Evolutionary conservation across 2,113 vertebrate genomes (phyloP).

Genomic region (Cyanoramphus novaezelandiae): DNA sequence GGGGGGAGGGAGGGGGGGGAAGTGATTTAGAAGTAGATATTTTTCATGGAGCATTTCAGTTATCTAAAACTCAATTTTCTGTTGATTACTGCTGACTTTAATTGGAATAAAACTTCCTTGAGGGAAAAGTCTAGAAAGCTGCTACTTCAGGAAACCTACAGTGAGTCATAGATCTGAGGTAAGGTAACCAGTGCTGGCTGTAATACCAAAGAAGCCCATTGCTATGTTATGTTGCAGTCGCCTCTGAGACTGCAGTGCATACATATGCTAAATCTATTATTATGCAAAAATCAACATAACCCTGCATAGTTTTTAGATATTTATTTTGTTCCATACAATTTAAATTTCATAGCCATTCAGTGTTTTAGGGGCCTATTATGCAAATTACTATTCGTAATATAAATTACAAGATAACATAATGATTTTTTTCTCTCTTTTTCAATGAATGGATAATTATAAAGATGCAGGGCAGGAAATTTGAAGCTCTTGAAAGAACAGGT

Average conservation of each 20-base stretch:
- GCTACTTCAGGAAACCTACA: neutral
- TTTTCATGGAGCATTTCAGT: neutral
- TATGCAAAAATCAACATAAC: neutral
- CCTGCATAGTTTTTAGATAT: neutral
- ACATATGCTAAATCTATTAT: neutral
- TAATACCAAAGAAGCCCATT: neutral
- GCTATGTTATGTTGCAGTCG: neutral
- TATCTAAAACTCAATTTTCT: neutral
- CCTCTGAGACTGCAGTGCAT: neutral
- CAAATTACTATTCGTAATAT: neutral
- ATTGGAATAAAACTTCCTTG: neutral
- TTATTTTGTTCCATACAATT: neutral
- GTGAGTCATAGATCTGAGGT: neutral
- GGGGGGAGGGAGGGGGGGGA: too few species aligned
- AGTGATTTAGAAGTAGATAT: neutral
- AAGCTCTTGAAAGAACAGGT: neutral
- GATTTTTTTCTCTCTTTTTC: neutral
- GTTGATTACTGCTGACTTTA: neutral
- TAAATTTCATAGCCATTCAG: neutral
- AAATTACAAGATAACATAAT: neutral
- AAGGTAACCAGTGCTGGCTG: neutral
- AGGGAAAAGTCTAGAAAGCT: neutral
- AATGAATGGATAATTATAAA: neutral
- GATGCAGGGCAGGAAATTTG: neutral
- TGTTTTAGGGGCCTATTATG: neutral